These are phyloP conservation scores for Suillia variegata DNA, from an alignment of 2,888 invertebrate genomes.

Conservation along the genomic window DNA sequence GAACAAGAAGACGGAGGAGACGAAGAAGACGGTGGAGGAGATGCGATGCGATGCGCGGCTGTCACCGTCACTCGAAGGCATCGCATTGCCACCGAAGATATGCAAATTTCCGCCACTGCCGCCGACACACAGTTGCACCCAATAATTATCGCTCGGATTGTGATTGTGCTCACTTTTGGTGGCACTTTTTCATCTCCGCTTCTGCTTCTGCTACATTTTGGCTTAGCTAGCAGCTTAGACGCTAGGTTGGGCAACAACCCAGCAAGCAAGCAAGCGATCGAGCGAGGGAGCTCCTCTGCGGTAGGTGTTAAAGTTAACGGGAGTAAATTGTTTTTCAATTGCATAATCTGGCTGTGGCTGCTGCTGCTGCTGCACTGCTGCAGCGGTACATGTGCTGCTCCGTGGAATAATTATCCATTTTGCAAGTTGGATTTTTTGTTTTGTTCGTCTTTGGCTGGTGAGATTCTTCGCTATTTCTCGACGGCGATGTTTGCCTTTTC, in stretches of 20 bases:
- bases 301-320: conserved; percentile 48
- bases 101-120: not conserved
- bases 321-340: conserved; percentile 43
- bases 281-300: not conserved
- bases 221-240: no score
- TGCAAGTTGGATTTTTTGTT: no score
- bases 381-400: no score
- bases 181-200: not conserved
- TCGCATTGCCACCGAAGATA: no score
- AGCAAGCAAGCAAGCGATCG: no score
- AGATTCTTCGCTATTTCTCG: no score
- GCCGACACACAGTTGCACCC: not conserved
- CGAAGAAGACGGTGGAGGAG: not conserved
- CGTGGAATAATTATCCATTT: no score
- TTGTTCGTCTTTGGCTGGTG: no score
- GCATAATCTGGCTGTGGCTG: conserved; percentile 6
- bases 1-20: no score
- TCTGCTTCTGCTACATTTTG: not conserved
- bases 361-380: not conserved
- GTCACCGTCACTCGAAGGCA: not conserved
- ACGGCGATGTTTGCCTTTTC: no score
- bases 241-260: no score
- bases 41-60: no score
- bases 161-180: not conserved
- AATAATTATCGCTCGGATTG: not conserved